A percentile compares a stretch with the other conserved stretches of the same genome.
phyloP scores from a whole-genome alignment of 2,797 vertebrate species.

The Masticophis lateralis region DNA sequence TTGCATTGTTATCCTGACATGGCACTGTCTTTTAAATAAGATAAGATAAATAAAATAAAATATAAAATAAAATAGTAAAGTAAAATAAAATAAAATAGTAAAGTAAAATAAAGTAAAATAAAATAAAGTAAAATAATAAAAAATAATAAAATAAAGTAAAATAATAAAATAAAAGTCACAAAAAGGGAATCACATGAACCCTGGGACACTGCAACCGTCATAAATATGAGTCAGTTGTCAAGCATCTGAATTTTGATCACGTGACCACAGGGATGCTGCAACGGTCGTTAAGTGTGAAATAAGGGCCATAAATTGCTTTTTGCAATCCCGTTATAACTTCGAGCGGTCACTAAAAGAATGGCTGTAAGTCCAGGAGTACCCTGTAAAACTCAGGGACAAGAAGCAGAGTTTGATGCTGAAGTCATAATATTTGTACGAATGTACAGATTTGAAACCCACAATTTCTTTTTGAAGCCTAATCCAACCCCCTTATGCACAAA shows the following conservation, averaged over 20 bases:
- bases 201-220: background rate
- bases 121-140: too few relatives aligned
- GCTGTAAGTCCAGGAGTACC: background rate
- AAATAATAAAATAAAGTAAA: too few relatives aligned
- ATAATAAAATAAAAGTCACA: too few relatives aligned
- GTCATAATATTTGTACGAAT: background rate
- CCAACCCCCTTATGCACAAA: background rate
- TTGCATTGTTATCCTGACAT: too few relatives aligned
- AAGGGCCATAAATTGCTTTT: background rate
- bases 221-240: background rate
- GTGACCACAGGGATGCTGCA: background rate
- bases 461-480: background rate
- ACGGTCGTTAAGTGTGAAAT: background rate
- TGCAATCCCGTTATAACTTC: background rate
- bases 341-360: background rate
- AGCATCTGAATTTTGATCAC: background rate
- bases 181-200: background rate
- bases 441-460: background rate
- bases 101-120: too few relatives aligned
- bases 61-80: too few relatives aligned
- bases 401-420: background rate
- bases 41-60: too few relatives aligned
- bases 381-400: background rate
- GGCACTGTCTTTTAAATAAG: too few relatives aligned
- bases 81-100: too few relatives aligned